A percentile compares a stretch with the other conserved stretches of the same genome.
These are phyloP conservation scores for Ctenomys sociabilis DNA, from an alignment of 2,113 vertebrate genomes.

Conservation along the genomic window DNA sequence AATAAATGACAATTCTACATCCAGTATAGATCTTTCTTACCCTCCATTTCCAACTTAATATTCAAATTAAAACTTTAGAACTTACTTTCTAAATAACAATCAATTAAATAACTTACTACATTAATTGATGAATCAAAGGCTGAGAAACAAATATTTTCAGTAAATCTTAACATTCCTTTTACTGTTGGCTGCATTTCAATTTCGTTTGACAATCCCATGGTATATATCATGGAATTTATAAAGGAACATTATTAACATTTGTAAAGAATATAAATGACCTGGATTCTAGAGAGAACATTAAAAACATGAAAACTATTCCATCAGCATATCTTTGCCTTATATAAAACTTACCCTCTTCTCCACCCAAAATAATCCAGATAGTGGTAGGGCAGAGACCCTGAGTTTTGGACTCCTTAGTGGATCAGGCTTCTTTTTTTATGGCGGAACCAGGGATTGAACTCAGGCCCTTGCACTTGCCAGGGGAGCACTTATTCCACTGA, in stretches of 20 bases:
- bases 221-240: neutral
- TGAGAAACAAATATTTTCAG: neutral
- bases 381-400: neutral
- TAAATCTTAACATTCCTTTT: neutral
- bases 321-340: no score
- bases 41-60: neutral
- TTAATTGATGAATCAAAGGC: neutral
- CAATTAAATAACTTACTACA: neutral
- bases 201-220: neutral
- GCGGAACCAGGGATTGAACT: no score
- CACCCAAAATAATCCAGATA: neutral
- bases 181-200: neutral
- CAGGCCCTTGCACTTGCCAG: no score
- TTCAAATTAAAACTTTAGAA: neutral
- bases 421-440: no score
- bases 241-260: neutral
- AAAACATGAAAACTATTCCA: neutral
- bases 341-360: neutral
- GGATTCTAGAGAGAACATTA: neutral
- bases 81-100: neutral
- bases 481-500: no score
- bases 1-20: neutral
- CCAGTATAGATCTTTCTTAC: neutral
- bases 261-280: neutral
- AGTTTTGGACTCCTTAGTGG: no score